Evolutionary conservation across 1,140 invertebrate species (phyloP).

Genomic region (Proctacanthus coquilletti): DNA sequence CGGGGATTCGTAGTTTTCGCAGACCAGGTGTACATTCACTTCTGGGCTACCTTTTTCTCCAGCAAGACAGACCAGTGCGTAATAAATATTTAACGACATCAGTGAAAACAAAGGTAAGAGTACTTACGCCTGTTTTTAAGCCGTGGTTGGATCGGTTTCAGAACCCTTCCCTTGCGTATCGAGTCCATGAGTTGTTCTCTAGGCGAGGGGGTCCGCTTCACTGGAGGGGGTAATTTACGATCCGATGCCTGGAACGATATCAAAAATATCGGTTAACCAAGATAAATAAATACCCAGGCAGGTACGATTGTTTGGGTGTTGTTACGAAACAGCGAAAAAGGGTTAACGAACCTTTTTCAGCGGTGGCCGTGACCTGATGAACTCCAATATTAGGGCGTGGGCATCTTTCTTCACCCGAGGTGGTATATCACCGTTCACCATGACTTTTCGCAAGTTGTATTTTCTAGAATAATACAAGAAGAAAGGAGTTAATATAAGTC

Average conservation of each 20-base stretch:
- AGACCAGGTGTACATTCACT: no score
- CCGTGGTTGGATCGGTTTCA: conserved; percentile 38
- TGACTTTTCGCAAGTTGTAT: conserved; percentile 67
- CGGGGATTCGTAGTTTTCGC: no score
- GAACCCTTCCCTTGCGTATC: conserved; percentile 61
- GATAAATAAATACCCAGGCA: conserved; percentile 2
- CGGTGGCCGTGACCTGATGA: conserved; percentile 86
- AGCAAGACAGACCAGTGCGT: no score
- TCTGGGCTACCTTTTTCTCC: no score
- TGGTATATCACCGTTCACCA: conserved; percentile 69
- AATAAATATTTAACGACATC: no score
- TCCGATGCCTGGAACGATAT: conserved; percentile 56
- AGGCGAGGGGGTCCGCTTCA: conserved; percentile 52
- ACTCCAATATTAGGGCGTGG: conserved; percentile 87
- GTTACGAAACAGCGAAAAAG: no score
- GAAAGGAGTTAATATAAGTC: no score
- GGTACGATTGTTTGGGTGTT: no score
- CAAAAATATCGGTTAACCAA: no score
- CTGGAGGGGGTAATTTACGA: conserved; percentile 63
- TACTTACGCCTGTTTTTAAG: conserved; percentile 25
- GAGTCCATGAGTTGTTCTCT: conserved; percentile 77
- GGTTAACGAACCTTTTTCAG: conserved; percentile 72
- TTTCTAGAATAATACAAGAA: conserved; percentile 14
- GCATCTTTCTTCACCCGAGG: conserved; percentile 81
- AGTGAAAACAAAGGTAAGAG: no score